Percentiles rank a stretch among this genome's conserved stretches.
Evolutionary conservation across 2,888 invertebrate genomes (phyloP).

Genomic region (Falcaria lacertinaria): DNA sequence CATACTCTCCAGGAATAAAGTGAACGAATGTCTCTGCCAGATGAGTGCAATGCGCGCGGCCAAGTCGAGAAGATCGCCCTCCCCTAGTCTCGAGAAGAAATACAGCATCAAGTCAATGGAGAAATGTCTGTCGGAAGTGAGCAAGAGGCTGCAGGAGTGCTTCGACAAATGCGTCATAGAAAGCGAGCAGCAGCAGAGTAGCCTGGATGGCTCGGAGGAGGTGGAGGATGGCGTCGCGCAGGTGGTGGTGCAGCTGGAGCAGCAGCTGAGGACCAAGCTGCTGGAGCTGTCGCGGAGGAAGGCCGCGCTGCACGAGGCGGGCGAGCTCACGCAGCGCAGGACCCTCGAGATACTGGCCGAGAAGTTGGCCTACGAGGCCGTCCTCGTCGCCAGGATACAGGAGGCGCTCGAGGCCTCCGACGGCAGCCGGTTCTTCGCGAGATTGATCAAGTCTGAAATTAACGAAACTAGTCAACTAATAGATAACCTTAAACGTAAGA

Average conservation of each 20-base stretch:
- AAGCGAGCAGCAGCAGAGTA: conserved; percentile 43
- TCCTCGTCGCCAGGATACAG: conserved; percentile 84
- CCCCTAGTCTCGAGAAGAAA: conserved; percentile 83
- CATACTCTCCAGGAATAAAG: conserved; percentile 82
- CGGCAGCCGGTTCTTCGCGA: conserved; percentile 78
- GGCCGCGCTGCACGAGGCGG: conserved; percentile 82
- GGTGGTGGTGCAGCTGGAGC: conserved; percentile 83
- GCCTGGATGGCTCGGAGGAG: conserved; percentile 37
- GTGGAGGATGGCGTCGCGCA: conserved; percentile 76
- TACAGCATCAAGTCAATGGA: conserved; percentile 82
- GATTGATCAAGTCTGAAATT: conserved; percentile 84
- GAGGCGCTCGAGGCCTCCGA: conserved; percentile 82
- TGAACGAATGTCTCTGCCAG: conserved; percentile 84
- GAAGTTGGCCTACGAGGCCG: conserved; percentile 89
- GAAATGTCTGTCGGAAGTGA: conserved; percentile 81
- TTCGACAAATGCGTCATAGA: conserved; percentile 80
- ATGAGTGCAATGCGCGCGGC: conserved; percentile 82
- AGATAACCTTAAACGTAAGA: conserved; percentile 84
- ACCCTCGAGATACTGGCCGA: conserved; percentile 87
- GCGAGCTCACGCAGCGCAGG: conserved; percentile 83
- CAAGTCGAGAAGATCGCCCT: conserved; percentile 81
- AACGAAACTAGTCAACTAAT: conserved; percentile 88
- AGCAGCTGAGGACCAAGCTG: conserved; percentile 84
- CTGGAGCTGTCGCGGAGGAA: conserved; percentile 84
- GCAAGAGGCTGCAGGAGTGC: conserved; percentile 80